Percentiles rank a stretch among this genome's conserved stretches.
Conservation (phyloP, 1,140 invertebrate genomes). For the Phymastichus coffea region DNA sequence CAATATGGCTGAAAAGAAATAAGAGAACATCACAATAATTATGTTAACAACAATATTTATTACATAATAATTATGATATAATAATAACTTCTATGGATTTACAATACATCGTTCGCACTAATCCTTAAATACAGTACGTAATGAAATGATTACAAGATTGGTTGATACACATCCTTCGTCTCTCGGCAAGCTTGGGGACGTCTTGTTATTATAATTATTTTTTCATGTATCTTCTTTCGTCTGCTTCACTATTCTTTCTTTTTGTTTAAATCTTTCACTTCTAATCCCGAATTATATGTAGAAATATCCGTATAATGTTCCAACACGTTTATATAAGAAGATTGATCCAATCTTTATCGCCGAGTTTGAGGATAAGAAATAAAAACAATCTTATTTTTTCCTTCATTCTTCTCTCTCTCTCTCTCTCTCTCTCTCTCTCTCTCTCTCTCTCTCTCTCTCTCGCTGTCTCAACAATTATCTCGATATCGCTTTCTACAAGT, state of each 20-base stretch:
- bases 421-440: not conserved
- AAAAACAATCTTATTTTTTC: too few relatives aligned
- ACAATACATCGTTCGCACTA: constrained; percentile 55
- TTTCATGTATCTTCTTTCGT: too few relatives aligned
- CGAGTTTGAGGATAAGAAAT: too few relatives aligned
- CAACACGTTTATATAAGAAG: not conserved
- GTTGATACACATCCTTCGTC: constrained; percentile 42
- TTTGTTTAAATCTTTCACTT: constrained; percentile 3
- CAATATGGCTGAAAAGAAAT: too few relatives aligned
- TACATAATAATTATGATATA: constrained; percentile 58
- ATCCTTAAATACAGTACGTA: constrained; percentile 51
- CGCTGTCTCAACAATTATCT: too few relatives aligned
- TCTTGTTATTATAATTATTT: too few relatives aligned
- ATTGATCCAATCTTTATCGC: too few relatives aligned
- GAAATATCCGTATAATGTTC: not conserved
- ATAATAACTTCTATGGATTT: constrained; percentile 58
- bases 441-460: not conserved
- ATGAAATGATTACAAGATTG: constrained; percentile 56
- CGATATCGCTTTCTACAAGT: too few relatives aligned
- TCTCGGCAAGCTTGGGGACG: constrained; percentile 20
- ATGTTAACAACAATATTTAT: constrained; percentile 60
- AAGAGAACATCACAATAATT: too few relatives aligned
- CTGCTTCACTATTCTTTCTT: constrained; percentile 9
- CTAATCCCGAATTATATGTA: not conserved
- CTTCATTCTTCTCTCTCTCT: too few relatives aligned